Percentiles rank a stretch among this genome's conserved stretches.
phyloP scores from a whole-genome alignment of 1,140 invertebrate genomes.

The Cydia strobilella region DNA sequence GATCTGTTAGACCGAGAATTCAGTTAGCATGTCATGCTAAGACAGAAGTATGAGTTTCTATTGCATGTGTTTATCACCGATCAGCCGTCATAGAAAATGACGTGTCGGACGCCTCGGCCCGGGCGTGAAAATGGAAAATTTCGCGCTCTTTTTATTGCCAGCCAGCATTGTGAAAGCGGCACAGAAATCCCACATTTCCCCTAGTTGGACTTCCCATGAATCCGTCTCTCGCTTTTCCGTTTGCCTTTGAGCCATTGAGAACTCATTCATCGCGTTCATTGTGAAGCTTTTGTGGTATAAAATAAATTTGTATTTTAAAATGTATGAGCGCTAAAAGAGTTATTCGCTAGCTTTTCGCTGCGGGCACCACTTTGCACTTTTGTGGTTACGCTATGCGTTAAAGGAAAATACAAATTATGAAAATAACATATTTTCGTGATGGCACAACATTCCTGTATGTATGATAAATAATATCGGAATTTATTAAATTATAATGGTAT shows the following conservation, averaged over 20 bases:
- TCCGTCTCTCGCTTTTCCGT: background rate
- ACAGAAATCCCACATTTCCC: background rate
- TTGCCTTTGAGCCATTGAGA: conserved; percentile 13
- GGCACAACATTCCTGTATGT: too few species aligned
- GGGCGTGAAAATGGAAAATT: conserved; percentile 1
- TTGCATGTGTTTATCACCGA: too few species aligned
- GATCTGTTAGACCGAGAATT: too few species aligned
- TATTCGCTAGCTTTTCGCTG: background rate
- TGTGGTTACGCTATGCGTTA: background rate
- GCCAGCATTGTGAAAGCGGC: conserved; percentile 2
- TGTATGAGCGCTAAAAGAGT: background rate
- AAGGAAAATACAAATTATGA: background rate
- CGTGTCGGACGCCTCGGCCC: too few species aligned
- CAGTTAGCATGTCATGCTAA: too few species aligned
- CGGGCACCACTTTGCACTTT: too few species aligned
- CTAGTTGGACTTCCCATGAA: background rate
- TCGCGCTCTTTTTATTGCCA: conserved; percentile 5
- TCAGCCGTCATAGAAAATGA: too few species aligned
- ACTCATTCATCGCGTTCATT: background rate
- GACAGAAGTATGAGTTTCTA: too few species aligned
- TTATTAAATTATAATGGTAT: too few species aligned
- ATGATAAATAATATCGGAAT: too few species aligned
- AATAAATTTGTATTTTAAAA: conserved; percentile 13
- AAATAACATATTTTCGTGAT: too few species aligned
- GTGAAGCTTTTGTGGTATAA: background rate